phyloP scores from a whole-genome alignment of 1,140 invertebrate genomes.

The Philopotamus ludificatus region DNA sequence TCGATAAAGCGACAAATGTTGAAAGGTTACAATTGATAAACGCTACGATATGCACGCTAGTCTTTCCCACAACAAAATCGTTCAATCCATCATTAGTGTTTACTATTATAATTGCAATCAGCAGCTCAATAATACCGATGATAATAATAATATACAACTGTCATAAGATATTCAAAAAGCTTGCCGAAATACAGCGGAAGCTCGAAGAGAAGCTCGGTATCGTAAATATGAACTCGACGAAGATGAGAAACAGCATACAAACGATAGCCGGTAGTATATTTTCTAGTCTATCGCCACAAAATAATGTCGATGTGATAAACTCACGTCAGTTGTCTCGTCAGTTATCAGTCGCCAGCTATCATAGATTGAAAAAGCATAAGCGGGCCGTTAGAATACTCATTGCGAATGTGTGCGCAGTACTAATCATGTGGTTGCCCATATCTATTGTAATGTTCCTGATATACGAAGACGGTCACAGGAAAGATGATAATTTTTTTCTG shows the following conservation, averaged over 20 bases:
- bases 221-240: conserved; percentile 18
- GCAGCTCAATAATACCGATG: conserved; percentile 60
- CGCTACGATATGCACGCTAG: conserved; percentile 56
- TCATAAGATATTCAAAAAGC: conserved; percentile 59
- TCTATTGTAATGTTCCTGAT: conserved; percentile 59
- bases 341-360: conserved; percentile 16
- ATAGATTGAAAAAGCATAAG: conserved; percentile 57
- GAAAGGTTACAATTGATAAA: conserved; percentile 28
- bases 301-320: conserved; percentile 3
- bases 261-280: conserved; percentile 28
- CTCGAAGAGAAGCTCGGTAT: conserved; percentile 32
- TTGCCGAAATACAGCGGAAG: conserved; percentile 30
- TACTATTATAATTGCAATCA: conserved; percentile 55
- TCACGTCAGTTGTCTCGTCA: conserved; percentile 10
- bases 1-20: background rate
- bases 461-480: conserved; percentile 58
- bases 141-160: conserved; percentile 59
- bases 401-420: conserved; percentile 59
- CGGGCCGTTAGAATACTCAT: conserved; percentile 58
- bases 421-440: conserved; percentile 64
- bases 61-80: conserved; percentile 55
- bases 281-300: background rate
- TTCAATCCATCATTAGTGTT: conserved; percentile 58
- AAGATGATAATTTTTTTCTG: conserved; percentile 57
- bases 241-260: conserved; percentile 30